Base-by-base conservation (phyloP, 2,113 vertebrate genomes). In the Glareola pratincola region DNA sequence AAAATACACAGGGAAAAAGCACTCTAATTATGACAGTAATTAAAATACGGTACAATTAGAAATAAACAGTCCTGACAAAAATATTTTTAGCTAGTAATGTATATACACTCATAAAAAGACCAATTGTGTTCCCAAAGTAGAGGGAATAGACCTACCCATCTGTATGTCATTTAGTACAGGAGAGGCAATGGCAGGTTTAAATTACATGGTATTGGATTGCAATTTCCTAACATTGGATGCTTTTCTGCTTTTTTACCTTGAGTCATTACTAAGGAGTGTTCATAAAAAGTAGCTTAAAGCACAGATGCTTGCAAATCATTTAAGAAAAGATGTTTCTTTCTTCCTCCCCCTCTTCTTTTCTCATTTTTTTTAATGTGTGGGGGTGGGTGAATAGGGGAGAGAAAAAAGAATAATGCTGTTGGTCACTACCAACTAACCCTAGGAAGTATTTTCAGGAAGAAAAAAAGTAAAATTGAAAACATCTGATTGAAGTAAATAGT, bases 141-240 rank as follows among this genome's bases (percentile, higher is more conserved):
- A 95, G 88, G 97, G 96, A 98, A 98, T 96, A 97, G 95, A 98
- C 97, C 96, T 98, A 98, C 98, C 98, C 98, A 98, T 99, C 98
- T 99, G 98, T 98, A 98, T 98, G 98, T 98, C 98, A 99, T 99
- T 99, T 99, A 99, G 98, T 94, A 97, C 96, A 98, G 97, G 98
- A 98, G 98, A 98, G 98, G 98, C 98, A 98, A 98, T 97, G 98
- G 98, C 98, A 98, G 98, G 98, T 98, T 99, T 98, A 98, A 99
- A 99, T 98, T 98, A 99, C 98, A 98, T 98, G 98, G 98, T 98
- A 98, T 98, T 98, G 98, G 97, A 98, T 98, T 98, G 98, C 98
- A 98, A 98, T 98, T 98, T 98, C 98, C 98, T 98, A 98, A 98
- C 98, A 98, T 98, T 98, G 98, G 97, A 98, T 98, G 98, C 98